These are phyloP conservation scores for Dipodomys merriami DNA, from an alignment of 2,113 vertebrate genomes.

Conservation along the genomic window DNA sequence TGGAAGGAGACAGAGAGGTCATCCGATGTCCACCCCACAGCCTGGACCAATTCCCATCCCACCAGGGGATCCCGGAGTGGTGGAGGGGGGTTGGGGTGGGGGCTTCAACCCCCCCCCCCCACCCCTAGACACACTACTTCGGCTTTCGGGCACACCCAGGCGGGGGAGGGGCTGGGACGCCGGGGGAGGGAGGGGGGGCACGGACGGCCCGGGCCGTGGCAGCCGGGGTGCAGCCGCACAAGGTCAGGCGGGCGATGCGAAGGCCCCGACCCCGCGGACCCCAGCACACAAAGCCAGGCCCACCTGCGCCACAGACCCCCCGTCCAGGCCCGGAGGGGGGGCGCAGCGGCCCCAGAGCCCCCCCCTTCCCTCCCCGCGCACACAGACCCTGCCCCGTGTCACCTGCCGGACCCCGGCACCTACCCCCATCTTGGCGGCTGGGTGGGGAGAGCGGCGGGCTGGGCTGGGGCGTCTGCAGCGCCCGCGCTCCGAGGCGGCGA, in stretches of 20 bases:
- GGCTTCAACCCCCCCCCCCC: neutral
- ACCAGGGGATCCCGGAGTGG: neutral
- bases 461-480: constrained; percentile 69
- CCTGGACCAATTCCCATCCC: neutral
- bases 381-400: neutral
- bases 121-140: neutral
- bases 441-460: constrained; percentile 10
- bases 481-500: constrained; percentile 55
- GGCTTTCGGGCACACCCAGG: constrained; percentile 49
- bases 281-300: constrained; percentile 46
- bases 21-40: neutral
- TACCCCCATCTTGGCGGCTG: constrained; percentile 83
- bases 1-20: constrained; percentile 79
- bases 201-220: neutral
- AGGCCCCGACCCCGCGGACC: neutral
- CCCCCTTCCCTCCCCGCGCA: neutral
- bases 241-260: constrained; percentile 24
- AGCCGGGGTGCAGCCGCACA: neutral
- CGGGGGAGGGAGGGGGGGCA: neutral
- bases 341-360: neutral
- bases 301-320: constrained; percentile 52
- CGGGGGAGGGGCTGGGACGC: no score
- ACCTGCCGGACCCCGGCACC: constrained; percentile 55
- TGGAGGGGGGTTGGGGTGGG: no score
- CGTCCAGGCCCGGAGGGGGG: neutral